Evolutionary conservation across 2,888 invertebrate species (phyloP).

Genomic region (Nomada goodeniana): DNA sequence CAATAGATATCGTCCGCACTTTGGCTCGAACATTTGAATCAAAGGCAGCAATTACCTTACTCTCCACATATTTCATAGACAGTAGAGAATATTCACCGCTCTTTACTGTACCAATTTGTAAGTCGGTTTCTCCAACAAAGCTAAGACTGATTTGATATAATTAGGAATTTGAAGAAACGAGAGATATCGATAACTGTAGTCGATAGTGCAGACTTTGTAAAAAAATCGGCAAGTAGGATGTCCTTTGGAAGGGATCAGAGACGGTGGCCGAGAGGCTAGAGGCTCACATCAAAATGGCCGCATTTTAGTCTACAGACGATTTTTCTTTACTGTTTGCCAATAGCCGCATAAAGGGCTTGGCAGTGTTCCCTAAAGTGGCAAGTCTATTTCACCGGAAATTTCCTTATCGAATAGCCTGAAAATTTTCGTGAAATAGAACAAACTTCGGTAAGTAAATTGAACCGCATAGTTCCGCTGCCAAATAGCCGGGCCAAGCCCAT

Average conservation of each 20-base stretch:
- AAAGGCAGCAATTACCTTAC: neutral
- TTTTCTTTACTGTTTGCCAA: constrained; percentile 94
- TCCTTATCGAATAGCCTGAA: constrained; percentile 80
- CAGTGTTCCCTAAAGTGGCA: constrained; percentile 77
- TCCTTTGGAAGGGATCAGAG: constrained; percentile 61
- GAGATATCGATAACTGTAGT: constrained; percentile 56
- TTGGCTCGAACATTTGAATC: constrained; percentile 4
- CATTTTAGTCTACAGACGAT: constrained; percentile 90
- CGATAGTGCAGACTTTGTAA: constrained; percentile 55
- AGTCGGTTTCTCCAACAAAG: neutral
- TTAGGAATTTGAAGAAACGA: constrained; percentile 34
- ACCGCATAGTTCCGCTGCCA: constrained; percentile 58
- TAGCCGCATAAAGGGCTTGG: constrained; percentile 86
- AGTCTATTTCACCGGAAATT: constrained; percentile 83
- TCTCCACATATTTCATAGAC: neutral
- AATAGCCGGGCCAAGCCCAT: constrained; percentile 80
- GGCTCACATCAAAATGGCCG: constrained; percentile 90
- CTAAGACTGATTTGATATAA: neutral
- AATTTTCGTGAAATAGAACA: constrained; percentile 84
- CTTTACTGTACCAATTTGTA: neutral
- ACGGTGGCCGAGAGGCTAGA: constrained; percentile 61
- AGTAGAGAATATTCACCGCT: neutral
- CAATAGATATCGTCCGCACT: neutral
- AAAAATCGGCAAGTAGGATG: constrained; percentile 64
- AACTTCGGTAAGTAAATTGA: constrained; percentile 68